Evolutionary conservation across 1,140 invertebrate species (phyloP), one percentile per base, ranked within the genome.

Genomic region (Sminthurides bifidus): DNA sequence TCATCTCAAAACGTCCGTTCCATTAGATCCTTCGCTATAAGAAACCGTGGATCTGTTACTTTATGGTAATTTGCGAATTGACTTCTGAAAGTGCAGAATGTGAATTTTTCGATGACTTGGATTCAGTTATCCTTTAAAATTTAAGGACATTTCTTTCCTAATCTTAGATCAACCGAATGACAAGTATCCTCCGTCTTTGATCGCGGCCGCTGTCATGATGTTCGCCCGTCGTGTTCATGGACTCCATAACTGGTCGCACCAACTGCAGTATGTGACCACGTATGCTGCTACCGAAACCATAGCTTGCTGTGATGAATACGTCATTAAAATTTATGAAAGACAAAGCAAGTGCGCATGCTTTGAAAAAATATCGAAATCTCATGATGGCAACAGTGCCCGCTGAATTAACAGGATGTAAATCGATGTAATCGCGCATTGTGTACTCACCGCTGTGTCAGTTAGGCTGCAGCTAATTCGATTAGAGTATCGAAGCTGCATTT

Each of bases 151-250:
- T 45, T 15, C 10, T 45, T 37, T 48, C 3, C 12, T 19, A 46
- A 19, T 49, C 14, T 14, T 56, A 52, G 43, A n/a, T 4, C 57
- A 52, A 19, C 46, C 38, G 26, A 54, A 31, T 17, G 33, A 41
- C 27, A 40, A 37, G 14, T 59, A 23, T 35, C 2, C 35, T 2
- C 46, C 52, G 10, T 54, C 52, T 15, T 40, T 46, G 1, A 10
- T 59, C 12, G 58, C 58, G n/a, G 58, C 58, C 5, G 31, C 51
- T 2, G 35, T 53, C n/a, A 37, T 59, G 3, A 29, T 50, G 45
- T 53, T 33, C 10, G 38, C 48, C 27, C 15, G 58, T 23, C 8
- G 46, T 27, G 14, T n/a, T 29, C 14, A 27, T 23, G 46, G 49
- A 2, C 40, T 43, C 19, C 31, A 59, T 19, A 43, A 41, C 41